Evolutionary conservation across 1,140 invertebrate species (phyloP).

Genomic region (Battus philenor): DNA sequence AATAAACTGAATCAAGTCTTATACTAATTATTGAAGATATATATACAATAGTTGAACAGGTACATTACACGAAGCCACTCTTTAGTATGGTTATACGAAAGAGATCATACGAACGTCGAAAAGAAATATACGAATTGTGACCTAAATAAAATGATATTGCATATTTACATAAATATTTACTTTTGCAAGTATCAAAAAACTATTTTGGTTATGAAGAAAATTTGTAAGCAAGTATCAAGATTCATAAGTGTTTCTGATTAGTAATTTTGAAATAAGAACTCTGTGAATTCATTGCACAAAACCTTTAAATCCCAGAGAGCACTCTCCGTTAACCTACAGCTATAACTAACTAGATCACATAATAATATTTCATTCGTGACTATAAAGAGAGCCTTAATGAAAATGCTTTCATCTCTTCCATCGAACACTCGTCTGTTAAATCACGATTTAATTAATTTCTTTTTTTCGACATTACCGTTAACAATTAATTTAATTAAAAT

Average conservation of each 20-base stretch:
- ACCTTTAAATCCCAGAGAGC: too few relatives aligned
- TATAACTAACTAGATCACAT: conserved; percentile 54
- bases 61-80: conserved; percentile 36
- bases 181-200: not conserved
- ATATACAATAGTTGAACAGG: conserved; percentile 59
- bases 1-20: conserved; percentile 52
- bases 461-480: too few relatives aligned
- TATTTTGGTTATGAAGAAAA: too few relatives aligned
- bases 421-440: conserved; percentile 22
- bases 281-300: too few relatives aligned
- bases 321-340: conserved; percentile 10
- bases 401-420: conserved; percentile 33
- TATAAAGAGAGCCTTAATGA: conserved; percentile 37
- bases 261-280: too few relatives aligned
- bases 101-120: conserved; percentile 37
- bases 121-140: conserved; percentile 15
- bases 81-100: conserved; percentile 20
- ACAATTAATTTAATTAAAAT: too few relatives aligned
- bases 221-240: too few relatives aligned
- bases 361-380: conserved; percentile 32
- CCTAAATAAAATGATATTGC: conserved; percentile 1
- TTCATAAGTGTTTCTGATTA: too few relatives aligned
- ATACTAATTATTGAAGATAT: conserved; percentile 39
- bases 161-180: conserved; percentile 9
- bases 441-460: too few relatives aligned